Base-by-base conservation (phyloP, 2,888 invertebrate genomes). In the Agrotis puta region DNA sequence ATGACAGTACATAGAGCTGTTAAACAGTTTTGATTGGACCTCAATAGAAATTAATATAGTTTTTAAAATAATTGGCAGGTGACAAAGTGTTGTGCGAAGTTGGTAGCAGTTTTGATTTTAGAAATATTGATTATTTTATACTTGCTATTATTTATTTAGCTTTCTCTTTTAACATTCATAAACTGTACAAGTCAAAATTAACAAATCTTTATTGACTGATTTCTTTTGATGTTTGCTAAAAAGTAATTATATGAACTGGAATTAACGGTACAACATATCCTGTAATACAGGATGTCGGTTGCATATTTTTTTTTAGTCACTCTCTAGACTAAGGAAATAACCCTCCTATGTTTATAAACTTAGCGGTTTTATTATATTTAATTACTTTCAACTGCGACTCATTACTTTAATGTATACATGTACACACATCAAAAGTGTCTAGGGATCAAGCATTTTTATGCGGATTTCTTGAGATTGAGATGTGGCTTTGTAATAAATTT, bases 1-100 rank as follows among this genome's bases (percentile, higher is more conserved):
- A 45, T 24, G 48, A 56, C 59, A 53, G 45, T 66, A 57, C 45
- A 57, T 50, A 3, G 18, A 54, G 24, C 24, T 47, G 50, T 50
- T 66, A 66, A 76, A 76, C 45, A 65, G 20, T 18, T 54, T 50
- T 43, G 27, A 69, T 59, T 61, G 14, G 61, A 51, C 51, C 45
- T 57, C 68, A 68, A 75, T 70, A 63, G 53, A 68, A 53, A 66
- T 22, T 45, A 33, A n/a, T 39, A 6, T 56, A 45, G 51, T 54
- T 74, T 64, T 50, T 61, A 48, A 47, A 70, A 66, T 54, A 74
- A 66, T 51, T 59, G 54, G 39, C 79, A 66, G 63, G 70, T 75
- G 56, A 14, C 3, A 39, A n/a, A 51, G 24, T 39, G 18, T 57
- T 6, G 43, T 74, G 43, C n/a, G n/a, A 70, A 50, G 13, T 39